Percentiles rank a stretch among this genome's conserved stretches.
phyloP scores from a whole-genome alignment of 2,113 vertebrate genomes.

The Prionailurus viverrinus region DNA sequence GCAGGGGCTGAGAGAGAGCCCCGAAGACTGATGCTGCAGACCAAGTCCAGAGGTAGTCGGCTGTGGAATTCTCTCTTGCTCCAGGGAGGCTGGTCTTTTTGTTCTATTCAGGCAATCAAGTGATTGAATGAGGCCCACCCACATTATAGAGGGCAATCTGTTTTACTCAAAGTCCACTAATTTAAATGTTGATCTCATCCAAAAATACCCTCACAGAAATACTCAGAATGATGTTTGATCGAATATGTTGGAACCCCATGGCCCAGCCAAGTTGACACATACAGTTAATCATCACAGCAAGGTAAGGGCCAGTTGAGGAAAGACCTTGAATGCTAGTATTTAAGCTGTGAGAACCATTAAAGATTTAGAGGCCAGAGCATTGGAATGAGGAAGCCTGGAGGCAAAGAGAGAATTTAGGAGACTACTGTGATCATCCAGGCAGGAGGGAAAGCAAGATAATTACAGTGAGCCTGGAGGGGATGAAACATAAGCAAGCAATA shows the following conservation, averaged over 20 bases:
- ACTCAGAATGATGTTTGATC: conserved; percentile 24
- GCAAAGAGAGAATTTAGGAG: background rate
- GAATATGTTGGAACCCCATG: background rate
- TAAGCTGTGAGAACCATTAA: background rate
- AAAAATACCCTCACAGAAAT: conserved; percentile 8
- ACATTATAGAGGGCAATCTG: background rate
- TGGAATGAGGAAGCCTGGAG: background rate
- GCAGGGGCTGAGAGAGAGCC: background rate
- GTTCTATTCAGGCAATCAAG: background rate
- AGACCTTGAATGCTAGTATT: background rate
- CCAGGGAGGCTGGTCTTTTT: background rate
- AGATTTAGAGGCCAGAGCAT: background rate
- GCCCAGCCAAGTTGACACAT: background rate
- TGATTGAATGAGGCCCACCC: background rate
- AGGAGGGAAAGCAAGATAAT: background rate
- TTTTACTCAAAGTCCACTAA: conserved; percentile 22
- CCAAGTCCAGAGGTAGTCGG: background rate
- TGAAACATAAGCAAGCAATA: background rate
- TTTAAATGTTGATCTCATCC: background rate
- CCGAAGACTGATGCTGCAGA: background rate
- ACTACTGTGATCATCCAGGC: background rate
- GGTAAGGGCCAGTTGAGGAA: background rate
- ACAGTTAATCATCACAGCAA: background rate
- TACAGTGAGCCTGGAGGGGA: background rate
- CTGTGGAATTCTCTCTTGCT: background rate